Conservation (phyloP, 1,140 invertebrate species). For the Rhynchophorus ferrugineus region DNA sequence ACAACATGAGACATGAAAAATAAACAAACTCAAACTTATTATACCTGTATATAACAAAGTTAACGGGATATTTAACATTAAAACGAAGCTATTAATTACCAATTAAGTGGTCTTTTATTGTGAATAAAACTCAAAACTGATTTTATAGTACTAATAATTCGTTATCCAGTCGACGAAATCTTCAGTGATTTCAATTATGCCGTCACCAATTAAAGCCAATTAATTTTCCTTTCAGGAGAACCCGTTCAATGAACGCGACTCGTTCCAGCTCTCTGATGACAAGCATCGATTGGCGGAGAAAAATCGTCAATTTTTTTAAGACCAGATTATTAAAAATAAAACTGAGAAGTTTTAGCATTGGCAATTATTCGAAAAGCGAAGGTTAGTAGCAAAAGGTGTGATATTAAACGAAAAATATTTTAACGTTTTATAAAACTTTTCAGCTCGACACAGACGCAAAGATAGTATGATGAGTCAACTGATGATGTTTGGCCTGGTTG, state of each 20-base stretch:
- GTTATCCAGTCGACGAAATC: too few species aligned
- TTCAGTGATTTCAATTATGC: too few species aligned
- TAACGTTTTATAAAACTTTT: neutral
- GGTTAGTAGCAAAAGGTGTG: neutral
- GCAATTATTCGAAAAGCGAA: neutral
- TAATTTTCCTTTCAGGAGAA: conserved; percentile 1
- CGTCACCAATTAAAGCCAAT: neutral
- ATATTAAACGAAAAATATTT: neutral
- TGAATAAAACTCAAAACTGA: too few species aligned
- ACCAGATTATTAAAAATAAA: neutral
- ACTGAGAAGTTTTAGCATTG: neutral
- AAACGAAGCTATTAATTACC: too few species aligned
- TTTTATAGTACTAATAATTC: too few species aligned
- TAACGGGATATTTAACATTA: too few species aligned
- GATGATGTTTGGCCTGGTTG: conserved; percentile 63
- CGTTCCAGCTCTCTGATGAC: neutral
- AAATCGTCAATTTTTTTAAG: neutral
- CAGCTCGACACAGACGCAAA: conserved; percentile 20
- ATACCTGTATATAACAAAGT: too few species aligned
- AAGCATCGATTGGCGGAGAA: neutral
- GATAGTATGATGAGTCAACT: conserved; percentile 50
- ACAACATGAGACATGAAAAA: too few species aligned
- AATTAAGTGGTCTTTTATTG: too few species aligned
- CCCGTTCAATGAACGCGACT: neutral
- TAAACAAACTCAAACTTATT: too few species aligned